phyloP scores from a whole-genome alignment of 2,113 vertebrate genomes.

The Erythrocercus mccallii region DNA sequence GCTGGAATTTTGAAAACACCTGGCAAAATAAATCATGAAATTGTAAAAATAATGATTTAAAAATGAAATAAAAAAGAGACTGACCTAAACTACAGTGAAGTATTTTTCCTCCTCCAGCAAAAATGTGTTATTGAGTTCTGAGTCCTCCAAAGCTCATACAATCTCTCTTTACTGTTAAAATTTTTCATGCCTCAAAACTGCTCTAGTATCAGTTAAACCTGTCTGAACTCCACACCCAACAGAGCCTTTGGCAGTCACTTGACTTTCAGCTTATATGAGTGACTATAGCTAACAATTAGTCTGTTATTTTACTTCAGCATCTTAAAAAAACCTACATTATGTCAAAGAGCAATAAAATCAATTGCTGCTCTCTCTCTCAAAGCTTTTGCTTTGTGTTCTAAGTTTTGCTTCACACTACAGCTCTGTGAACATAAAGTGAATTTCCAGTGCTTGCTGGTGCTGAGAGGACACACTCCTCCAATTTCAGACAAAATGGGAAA shows the following conservation, averaged over 20 bases:
- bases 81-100: neutral
- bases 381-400: neutral
- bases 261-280: neutral
- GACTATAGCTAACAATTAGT: neutral
- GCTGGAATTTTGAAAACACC: slow-evolving; percentile 2
- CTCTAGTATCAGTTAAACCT: neutral
- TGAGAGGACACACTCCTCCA: neutral
- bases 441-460: neutral
- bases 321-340: neutral
- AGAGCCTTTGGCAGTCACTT: neutral
- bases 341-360: neutral
- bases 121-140: neutral
- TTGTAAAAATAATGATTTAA: slow-evolving; percentile 15
- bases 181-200: neutral
- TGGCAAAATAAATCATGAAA: slow-evolving; percentile 14
- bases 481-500: neutral
- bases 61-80: neutral
- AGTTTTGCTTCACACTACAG: neutral
- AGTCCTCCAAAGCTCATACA: neutral
- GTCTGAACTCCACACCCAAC: neutral
- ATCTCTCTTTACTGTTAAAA: neutral
- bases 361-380: neutral
- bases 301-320: neutral
- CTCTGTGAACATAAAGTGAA: neutral
- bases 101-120: neutral